A percentile compares a stretch with the other conserved stretches of the same genome.
Evolutionary conservation across 2,113 vertebrate genomes (phyloP).

Genomic region (Toxostoma redivivum): DNA sequence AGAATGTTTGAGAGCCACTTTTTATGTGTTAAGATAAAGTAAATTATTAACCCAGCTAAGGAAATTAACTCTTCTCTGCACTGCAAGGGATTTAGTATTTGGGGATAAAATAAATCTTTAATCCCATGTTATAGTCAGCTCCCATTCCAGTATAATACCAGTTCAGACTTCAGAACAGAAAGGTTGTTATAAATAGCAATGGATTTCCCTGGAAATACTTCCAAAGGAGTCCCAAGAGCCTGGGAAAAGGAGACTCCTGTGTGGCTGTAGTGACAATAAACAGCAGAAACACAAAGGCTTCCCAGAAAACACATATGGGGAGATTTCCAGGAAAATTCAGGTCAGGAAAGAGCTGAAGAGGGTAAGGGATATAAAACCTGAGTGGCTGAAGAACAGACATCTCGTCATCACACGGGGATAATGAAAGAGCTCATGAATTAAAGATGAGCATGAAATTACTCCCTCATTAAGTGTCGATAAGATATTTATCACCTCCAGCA

Average conservation of each 20-base stretch:
- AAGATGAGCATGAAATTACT: not conserved
- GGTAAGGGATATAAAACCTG: not conserved
- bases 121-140: not conserved
- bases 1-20: not conserved
- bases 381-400: not conserved
- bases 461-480: not conserved
- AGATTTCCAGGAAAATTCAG: not conserved
- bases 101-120: not conserved
- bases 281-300: not conserved
- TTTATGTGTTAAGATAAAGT: not conserved
- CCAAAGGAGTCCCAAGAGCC: not conserved
- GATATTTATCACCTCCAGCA: not conserved
- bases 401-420: not conserved
- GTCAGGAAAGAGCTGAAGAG: not conserved
- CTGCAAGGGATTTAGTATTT: not conserved
- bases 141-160: not conserved
- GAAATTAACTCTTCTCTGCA: not conserved
- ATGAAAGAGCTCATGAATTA: not conserved
- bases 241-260: not conserved
- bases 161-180: not conserved
- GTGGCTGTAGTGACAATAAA: accelerated
- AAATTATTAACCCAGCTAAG: not conserved
- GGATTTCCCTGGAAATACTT: not conserved
- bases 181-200: not conserved
- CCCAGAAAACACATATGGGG: not conserved